Evolutionary conservation across 2,797 vertebrate genomes (phyloP), one percentile per base, ranked within the genome.

Genomic region (Chelidonichthys spinosus): DNA sequence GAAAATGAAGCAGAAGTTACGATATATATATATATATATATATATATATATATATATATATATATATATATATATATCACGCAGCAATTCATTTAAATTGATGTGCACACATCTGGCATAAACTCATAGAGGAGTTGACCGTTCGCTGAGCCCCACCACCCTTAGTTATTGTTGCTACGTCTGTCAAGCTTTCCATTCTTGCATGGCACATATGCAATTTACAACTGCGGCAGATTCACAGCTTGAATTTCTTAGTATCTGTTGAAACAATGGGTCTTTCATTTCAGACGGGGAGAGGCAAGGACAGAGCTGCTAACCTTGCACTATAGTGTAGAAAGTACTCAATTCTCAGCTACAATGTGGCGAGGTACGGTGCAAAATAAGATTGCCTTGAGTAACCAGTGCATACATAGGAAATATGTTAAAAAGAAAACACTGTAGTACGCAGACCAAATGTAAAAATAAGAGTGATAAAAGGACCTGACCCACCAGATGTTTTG

Each of bases 171-270:
- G 49, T 33, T 60, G 18, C 63, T 43, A 59, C 0, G n/a, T 37
- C 44, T 52, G 46, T 52, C 39, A 67, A 35, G 35, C 40, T 62
- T 66, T 72, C 43, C 61, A 64, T 64, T 59, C 62, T 42, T 17
- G 2, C 44, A 59, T 18, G 35, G 14, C 33, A 65, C 18, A 61
- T 32, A 17, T 46, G 6, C 4, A 35, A 54, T 60, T 59, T 52
- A 73, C 44, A 46, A 35, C 39, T 52, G 5, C 10, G 43, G 50
- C 14, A 47, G 60, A 46, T 47, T 39, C 39, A 63, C 14, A 55
- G 15, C 33, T 39, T 1, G 0, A 35, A 35, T 35, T 25, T 35
- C 5, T 15, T 5, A 25, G 17, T 53, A 11, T 44, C n/a, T 46
- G 46, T 14, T 32, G 3, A 46, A 33, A 47, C 37, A 65, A 39